Percentiles rank a stretch among this genome's conserved stretches.
These are phyloP conservation scores for Chloroceryle aenea DNA, from an alignment of 2,113 vertebrate species.

Conservation along the genomic window DNA sequence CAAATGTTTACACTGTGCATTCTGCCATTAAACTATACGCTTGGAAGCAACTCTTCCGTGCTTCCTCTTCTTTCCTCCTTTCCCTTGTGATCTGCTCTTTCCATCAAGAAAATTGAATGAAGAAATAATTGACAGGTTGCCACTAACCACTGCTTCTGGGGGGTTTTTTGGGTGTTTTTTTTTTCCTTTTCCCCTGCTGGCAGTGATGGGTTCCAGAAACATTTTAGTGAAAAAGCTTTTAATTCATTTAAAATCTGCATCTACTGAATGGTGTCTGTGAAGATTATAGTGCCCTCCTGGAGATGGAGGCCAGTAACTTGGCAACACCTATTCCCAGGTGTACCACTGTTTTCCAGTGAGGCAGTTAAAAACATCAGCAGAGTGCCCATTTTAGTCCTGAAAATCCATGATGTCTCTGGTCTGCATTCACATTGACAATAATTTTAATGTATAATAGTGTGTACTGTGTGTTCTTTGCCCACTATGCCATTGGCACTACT, in stretches of 20 bases:
- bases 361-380: neutral
- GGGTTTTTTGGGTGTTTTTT: neutral
- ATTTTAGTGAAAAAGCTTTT: slow-evolving; percentile 60
- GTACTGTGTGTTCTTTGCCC: neutral
- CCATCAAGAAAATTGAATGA: neutral
- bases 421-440: neutral
- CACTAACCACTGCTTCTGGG: neutral
- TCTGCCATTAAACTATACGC: neutral
- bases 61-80: neutral
- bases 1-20: neutral
- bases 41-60: neutral
- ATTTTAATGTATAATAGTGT: neutral
- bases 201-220: slow-evolving; percentile 32
- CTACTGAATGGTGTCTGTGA: slow-evolving; percentile 28
- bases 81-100: neutral
- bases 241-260: slow-evolving; percentile 62
- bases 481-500: neutral
- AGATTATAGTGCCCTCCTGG: slow-evolving; percentile 50
- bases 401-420: neutral
- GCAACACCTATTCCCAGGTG: slow-evolving; percentile 52
- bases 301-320: slow-evolving; percentile 60
- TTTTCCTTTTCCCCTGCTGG: neutral
- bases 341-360: slow-evolving; percentile 31
- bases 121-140: neutral
- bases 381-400: neutral